Evolutionary conservation across 2,888 invertebrate genomes (phyloP).

Genomic region (Thumatha senex): DNA sequence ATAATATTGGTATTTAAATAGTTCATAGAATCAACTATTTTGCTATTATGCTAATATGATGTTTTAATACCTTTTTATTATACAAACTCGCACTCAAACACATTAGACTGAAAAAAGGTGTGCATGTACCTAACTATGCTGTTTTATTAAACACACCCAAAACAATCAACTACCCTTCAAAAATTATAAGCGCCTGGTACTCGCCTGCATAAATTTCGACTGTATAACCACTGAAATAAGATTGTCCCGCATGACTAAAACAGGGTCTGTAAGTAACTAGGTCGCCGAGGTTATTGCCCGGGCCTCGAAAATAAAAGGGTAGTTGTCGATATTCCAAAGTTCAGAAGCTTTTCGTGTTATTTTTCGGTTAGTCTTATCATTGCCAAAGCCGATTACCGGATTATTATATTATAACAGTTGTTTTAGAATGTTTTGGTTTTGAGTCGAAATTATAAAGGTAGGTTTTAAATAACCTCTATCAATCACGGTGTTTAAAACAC

Average conservation of each 20-base stretch:
- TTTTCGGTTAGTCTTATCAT: constrained; percentile 22
- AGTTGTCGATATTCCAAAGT: constrained; percentile 42
- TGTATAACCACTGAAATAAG: constrained; percentile 19
- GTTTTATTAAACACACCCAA: not conserved
- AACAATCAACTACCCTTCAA: constrained; percentile 22
- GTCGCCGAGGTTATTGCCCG: constrained; percentile 46
- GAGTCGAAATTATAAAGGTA: too few relatives aligned
- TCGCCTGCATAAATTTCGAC: constrained; percentile 10
- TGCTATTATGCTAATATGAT: too few relatives aligned
- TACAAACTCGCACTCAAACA: not conserved
- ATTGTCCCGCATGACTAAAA: constrained; percentile 16
- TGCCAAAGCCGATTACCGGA: not conserved
- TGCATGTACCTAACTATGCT: not conserved
- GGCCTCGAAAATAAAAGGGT: constrained; percentile 44
- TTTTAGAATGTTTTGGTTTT: too few relatives aligned
- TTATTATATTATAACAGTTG: too few relatives aligned
- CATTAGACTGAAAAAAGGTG: not conserved
- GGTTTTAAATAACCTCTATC: too few relatives aligned
- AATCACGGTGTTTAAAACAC: too few relatives aligned
- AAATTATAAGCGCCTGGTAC: constrained; percentile 31
- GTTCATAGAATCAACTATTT: too few relatives aligned
- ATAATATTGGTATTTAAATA: too few relatives aligned
- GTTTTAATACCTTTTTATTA: too few relatives aligned
- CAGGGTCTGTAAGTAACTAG: constrained; percentile 28
- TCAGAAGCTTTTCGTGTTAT: constrained; percentile 33